phyloP scores from a whole-genome alignment of 1,140 invertebrate genomes.

The Atta colombica region DNA sequence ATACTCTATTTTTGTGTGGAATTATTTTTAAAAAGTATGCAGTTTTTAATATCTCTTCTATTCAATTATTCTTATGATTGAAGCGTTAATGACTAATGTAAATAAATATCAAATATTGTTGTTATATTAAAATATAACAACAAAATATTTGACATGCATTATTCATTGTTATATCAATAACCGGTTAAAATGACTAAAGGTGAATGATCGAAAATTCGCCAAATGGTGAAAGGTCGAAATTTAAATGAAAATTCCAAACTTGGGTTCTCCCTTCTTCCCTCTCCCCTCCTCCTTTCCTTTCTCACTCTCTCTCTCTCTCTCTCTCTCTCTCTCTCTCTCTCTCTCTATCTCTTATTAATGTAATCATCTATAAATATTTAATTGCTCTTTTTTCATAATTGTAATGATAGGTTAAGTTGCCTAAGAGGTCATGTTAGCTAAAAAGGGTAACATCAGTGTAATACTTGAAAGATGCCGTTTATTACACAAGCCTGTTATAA shows the following conservation, averaged over 20 bases:
- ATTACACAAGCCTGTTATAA: slow-evolving; percentile 44
- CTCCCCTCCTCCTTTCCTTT: too few relatives aligned
- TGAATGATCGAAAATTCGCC: background rate
- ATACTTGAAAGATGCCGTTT: background rate
- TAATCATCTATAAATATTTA: slow-evolving; percentile 40
- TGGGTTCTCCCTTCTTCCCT: background rate
- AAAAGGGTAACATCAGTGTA: background rate
- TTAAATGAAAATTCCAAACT: background rate
- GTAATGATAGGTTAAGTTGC: slow-evolving; percentile 71
- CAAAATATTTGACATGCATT: too few relatives aligned
- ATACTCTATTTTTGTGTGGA: background rate
- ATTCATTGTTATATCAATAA: background rate
- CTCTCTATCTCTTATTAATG: background rate
- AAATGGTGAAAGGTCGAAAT: background rate
- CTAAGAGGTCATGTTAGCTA: background rate
- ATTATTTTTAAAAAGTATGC: background rate
- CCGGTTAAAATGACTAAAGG: background rate
- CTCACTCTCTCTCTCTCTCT: too few relatives aligned
- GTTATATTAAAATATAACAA: background rate
- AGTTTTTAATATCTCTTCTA: background rate
- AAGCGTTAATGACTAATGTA: background rate
- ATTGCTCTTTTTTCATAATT: slow-evolving; percentile 24
- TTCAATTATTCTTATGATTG: background rate
- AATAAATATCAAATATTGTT: background rate
- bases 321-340: too few relatives aligned